These are phyloP conservation scores for Hoplodrina blanda DNA, from an alignment of 2,888 invertebrate species.

Conservation along the genomic window DNA sequence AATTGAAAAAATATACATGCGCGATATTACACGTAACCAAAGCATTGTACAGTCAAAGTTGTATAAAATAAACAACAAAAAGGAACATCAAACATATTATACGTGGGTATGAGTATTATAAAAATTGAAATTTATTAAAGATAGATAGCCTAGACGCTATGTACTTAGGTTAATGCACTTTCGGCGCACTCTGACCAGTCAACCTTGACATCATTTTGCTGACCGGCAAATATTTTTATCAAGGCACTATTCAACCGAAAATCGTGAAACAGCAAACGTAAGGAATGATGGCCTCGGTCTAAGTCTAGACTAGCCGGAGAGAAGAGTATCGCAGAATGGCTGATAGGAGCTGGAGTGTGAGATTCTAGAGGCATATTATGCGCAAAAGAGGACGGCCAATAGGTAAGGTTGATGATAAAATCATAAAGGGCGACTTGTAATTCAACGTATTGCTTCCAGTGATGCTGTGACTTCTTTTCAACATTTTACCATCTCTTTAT, in stretches of 20 bases:
- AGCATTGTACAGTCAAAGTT: neutral
- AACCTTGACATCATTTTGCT: neutral
- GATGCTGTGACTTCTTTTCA: neutral
- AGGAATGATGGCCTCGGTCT: too few species aligned
- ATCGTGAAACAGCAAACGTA: too few species aligned
- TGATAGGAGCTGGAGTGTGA: neutral
- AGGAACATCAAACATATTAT: too few species aligned
- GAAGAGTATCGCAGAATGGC: neutral
- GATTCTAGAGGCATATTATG: neutral
- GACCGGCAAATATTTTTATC: neutral
- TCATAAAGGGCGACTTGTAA: too few species aligned
- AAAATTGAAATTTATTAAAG: neutral
- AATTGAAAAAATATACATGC: neutral
- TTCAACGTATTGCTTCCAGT: too few species aligned
- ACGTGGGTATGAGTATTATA: too few species aligned
- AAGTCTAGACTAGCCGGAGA: too few species aligned
- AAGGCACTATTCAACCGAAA: neutral
- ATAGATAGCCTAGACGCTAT: conserved; percentile 1
- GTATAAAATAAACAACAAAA: too few species aligned
- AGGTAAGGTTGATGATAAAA: too few species aligned
- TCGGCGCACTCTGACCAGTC: neutral
- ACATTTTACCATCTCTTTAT: neutral
- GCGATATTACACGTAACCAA: neutral
- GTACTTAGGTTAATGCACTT: conserved; percentile 15
- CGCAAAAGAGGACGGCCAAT: neutral